Percentiles rank a stretch among this genome's conserved stretches.
Evolutionary conservation across 2,113 vertebrate species (phyloP).

Genomic region (Turdus rufiventris): DNA sequence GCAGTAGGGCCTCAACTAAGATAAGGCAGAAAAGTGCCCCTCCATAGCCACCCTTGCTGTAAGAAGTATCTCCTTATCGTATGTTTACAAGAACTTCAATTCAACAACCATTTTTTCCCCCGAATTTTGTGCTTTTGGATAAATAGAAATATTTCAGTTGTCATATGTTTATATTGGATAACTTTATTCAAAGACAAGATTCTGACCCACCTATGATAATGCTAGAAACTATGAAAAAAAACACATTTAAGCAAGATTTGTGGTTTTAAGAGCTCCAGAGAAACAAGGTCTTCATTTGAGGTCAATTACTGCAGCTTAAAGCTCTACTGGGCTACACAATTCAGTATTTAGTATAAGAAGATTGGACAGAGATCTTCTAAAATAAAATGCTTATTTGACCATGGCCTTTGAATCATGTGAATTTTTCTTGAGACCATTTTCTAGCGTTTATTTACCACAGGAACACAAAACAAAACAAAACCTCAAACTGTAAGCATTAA

Average conservation of each 20-base stretch:
- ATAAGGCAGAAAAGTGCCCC: not conserved
- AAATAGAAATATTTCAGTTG: not conserved
- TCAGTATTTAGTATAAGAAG: not conserved
- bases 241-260: not conserved
- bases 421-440: not conserved
- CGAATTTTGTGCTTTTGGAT: not conserved
- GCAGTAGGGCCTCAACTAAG: not conserved
- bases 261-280: not conserved
- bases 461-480: not conserved
- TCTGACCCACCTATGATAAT: not conserved
- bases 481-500: not conserved
- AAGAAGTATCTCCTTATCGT: not conserved
- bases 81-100: not conserved
- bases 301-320: not conserved
- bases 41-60: not conserved
- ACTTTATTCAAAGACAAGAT: not conserved
- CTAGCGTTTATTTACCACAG: not conserved
- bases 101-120: rapidly evolving
- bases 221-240: not conserved
- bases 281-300: not conserved
- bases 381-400: not conserved
- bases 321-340: not conserved
- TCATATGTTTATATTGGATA: not conserved
- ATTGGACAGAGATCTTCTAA: not conserved
- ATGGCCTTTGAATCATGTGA: not conserved